Conservation (phyloP, 2,113 vertebrate genomes). For the Tragelaphus strepsiceros region DNA sequence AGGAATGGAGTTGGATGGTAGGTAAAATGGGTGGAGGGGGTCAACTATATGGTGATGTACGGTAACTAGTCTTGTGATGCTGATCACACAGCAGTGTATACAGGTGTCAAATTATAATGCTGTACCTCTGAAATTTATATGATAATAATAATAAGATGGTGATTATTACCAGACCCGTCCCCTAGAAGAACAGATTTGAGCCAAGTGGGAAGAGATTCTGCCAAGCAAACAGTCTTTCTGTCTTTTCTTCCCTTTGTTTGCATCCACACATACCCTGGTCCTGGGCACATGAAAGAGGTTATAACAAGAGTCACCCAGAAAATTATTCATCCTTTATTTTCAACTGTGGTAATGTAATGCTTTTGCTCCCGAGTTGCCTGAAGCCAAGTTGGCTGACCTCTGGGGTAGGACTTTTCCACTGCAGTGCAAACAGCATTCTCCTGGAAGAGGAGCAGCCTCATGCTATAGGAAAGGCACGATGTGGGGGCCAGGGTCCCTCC, state of each 20-base stretch:
- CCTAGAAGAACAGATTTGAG: not conserved
- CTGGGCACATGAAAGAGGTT: not conserved
- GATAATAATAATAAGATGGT: not conserved
- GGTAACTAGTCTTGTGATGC: not conserved
- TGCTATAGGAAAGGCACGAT: not conserved
- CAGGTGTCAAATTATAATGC: not conserved
- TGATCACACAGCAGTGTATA: not conserved
- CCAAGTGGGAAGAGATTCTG: not conserved
- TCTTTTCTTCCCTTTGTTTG: not conserved
- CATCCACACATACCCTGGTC: no score
- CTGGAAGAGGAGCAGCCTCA: not conserved
- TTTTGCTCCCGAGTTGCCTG: not conserved
- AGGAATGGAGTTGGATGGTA: rapidly evolving
- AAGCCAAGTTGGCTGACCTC: not conserved
- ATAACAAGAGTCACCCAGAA: not conserved
- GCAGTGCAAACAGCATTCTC: not conserved
- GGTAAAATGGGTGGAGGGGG: not conserved
- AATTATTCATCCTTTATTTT: not conserved
- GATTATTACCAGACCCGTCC: not conserved
- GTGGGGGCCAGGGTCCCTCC: not conserved
- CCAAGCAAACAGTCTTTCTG: rapidly evolving
- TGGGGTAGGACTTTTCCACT: not conserved
- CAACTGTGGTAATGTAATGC: not conserved
- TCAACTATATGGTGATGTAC: not conserved
- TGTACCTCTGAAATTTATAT: not conserved